Evolutionary conservation across 2,888 invertebrate genomes (phyloP).

Genomic region (Nowickia ferox): DNA sequence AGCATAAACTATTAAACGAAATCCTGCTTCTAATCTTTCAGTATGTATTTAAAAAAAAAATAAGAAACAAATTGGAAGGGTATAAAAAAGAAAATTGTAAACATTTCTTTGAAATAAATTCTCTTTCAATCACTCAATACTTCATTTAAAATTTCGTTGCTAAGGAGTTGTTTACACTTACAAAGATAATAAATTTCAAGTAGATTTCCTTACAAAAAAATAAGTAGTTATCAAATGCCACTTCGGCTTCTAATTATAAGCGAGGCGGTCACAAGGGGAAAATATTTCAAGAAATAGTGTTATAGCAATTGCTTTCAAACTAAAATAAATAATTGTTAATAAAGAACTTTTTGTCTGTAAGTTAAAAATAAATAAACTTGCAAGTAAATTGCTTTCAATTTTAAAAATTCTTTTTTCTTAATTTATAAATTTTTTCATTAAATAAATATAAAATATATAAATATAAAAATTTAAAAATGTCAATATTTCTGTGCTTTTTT

Average conservation of each 20-base stretch:
- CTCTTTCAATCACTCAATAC: conserved; percentile 12
- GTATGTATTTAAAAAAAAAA: conserved; percentile 26
- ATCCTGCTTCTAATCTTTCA: conserved; percentile 56
- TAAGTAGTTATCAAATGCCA: background rate
- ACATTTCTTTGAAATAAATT: conserved; percentile 10
- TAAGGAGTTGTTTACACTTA: background rate
- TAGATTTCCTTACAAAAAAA: background rate
- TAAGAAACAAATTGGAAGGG: too few relatives aligned
- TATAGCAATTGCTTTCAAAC: too few relatives aligned
- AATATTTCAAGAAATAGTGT: background rate
- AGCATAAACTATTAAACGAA: conserved; percentile 48
- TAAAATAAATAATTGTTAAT: too few relatives aligned
- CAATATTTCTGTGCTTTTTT: background rate
- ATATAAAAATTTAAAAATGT: background rate
- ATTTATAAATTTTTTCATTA: too few relatives aligned
- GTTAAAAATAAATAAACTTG: too few relatives aligned
- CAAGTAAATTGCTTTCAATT: too few relatives aligned
- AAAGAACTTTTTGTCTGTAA: too few relatives aligned
- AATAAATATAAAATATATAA: too few relatives aligned
- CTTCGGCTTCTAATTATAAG: background rate
- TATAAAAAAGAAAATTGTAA: background rate
- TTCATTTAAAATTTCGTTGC: background rate
- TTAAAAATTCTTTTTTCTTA: too few relatives aligned
- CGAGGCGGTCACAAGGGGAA: too few relatives aligned
- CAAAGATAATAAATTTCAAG: background rate